Percentiles rank a stretch among this genome's conserved stretches.
Evolutionary conservation across 2,113 vertebrate species (phyloP).

Genomic region (Alethe diademata): DNA sequence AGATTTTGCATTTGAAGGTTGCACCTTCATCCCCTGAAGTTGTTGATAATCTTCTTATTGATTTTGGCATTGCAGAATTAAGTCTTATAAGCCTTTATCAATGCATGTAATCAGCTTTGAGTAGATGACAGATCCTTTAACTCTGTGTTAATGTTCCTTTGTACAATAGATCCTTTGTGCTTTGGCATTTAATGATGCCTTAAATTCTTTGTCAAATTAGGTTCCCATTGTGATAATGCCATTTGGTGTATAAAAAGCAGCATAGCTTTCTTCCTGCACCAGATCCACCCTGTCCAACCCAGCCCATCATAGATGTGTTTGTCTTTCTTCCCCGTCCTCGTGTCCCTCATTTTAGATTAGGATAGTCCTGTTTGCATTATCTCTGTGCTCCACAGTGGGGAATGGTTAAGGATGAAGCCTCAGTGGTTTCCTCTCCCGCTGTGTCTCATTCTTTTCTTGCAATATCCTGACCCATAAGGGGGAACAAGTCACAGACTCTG

Average conservation of each 20-base stretch:
- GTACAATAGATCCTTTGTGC: not conserved
- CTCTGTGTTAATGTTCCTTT: not conserved
- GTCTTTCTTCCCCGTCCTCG: not conserved
- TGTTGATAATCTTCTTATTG: not conserved
- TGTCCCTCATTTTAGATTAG: not conserved
- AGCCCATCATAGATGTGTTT: not conserved
- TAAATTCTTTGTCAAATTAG: not conserved
- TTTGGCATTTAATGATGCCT: not conserved
- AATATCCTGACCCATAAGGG: not conserved
- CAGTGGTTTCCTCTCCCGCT: not conserved
- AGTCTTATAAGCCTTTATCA: not conserved
- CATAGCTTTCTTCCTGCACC: not conserved
- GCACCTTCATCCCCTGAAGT: not conserved
- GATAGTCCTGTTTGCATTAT: not conserved
- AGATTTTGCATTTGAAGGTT: not conserved
- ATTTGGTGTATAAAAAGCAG: not conserved
- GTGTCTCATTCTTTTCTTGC: not conserved
- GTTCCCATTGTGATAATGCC: not conserved
- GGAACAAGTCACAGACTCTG: not conserved
- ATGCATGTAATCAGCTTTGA: not conserved
- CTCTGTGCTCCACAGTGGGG: not conserved
- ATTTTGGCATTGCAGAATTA: not conserved
- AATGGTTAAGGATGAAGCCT: not conserved
- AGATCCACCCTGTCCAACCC: not conserved
- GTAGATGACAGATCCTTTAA: not conserved